Base-by-base conservation (phyloP, 2,113 vertebrate species). In the Forbesichthys agassizii region DNA sequence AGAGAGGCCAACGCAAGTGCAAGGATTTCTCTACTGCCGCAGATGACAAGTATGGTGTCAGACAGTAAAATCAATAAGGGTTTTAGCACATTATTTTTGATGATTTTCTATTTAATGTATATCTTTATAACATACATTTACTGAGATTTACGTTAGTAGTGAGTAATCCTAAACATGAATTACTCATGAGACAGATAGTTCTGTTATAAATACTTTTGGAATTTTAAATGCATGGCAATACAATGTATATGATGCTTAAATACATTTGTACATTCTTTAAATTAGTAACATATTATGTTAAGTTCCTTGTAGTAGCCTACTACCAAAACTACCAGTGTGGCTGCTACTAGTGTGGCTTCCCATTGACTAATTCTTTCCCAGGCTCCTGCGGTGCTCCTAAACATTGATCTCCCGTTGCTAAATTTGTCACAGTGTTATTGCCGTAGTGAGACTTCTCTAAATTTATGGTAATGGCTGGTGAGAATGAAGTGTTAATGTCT, bases 401-500 rank as follows among this genome's bases (percentile, higher is more conserved):
- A 71, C 77, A 84, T 73, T 84, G 86, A 84, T 89, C 74, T 69
- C 69, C 78, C 73, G 79, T 75, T 73, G 79, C 61, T 78, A 74
- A 80, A 89, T 89, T 88, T 84, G 87, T 86, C 84, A 82, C 86
- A 85, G 80, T 70, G 63, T 87, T 81, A 78, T 74, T 81, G 67
- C 73, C 69, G 79, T 74, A 42, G 63, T 63, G 79, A 77, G 67
- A 55, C 53, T 74, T 64, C 73, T 67, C 68, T 71, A 67, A 73
- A 82, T 64, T 74, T 68, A 71, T 73, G 62, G 1, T 79, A 80
- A 76, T 61, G 63, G 59, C 66, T 13, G 14, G 13, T 52, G 18
- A 68, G 70, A 84, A 85, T 77, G 66, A 84, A 78, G 77, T 79
- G 81, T 81, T 86, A 79, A 87, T 86, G 83, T 86, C 82, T 88